phyloP scores from a whole-genome alignment of 2,888 invertebrate species.

The Ischnura elegans region DNA sequence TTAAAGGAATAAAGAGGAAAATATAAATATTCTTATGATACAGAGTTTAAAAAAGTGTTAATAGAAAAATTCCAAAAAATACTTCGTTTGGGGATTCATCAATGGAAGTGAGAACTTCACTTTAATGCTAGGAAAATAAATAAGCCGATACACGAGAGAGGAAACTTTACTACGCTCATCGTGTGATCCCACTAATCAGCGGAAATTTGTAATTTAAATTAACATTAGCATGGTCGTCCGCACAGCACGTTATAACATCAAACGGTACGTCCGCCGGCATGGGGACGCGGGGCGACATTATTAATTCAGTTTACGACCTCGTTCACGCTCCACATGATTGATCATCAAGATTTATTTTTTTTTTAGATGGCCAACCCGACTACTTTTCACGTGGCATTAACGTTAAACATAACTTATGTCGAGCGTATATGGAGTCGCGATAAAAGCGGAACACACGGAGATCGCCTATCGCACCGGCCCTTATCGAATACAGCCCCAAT shows the following conservation, averaged over 20 bases:
- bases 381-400: not conserved
- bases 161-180: not conserved
- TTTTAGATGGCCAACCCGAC: not conserved
- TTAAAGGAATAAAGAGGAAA: too few species aligned
- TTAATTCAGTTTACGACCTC: not conserved
- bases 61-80: too few species aligned
- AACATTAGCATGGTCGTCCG: not conserved
- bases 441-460: not conserved
- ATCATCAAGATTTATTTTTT: not conserved
- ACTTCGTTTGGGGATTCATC: too few species aligned
- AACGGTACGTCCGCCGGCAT: not conserved
- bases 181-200: not conserved
- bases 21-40: too few species aligned
- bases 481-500: not conserved
- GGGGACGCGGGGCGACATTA: not conserved
- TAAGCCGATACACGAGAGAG: not conserved
- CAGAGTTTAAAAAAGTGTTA: too few species aligned
- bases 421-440: not conserved
- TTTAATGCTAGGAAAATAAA: too few species aligned
- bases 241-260: not conserved
- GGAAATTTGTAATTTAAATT: not conserved
- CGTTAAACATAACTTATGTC: not conserved
- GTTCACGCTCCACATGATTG: not conserved
- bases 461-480: not conserved
- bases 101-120: too few species aligned